Base-by-base conservation (phyloP, 2,888 invertebrate genomes). In the Margaritifera margaritifera region DNA sequence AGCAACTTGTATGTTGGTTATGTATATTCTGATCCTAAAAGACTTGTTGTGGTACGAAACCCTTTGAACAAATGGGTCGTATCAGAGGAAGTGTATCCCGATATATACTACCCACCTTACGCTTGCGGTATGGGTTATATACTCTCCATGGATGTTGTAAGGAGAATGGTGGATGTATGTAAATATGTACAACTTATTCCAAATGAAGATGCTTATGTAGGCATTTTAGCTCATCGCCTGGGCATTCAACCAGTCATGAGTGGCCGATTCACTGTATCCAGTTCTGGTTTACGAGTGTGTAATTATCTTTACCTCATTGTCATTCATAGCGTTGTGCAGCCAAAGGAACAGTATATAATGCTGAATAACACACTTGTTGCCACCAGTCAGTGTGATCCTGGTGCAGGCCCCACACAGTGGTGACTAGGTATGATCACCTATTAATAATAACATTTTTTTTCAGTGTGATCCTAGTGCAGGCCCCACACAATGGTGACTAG, bases 141-240 rank as follows among this genome's bases (percentile, higher is more conserved):
- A 0, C 31, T 89, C 25, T 87, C 88, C 4, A 59, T 60, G 24
- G 87, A 88, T 64, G 82, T 86, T 27, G 78, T 87, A 6, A 50
- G 71, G 20, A 72, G 71, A 62, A 65, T 89, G 25, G 75, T 85
- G 15, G 66, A 80, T n/a, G 71, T 76, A 24, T 81, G 85, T 64
- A 58, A 61, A n/a, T 80, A 77, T 64, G 68, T 85, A 18, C 62
- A 62, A 62, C 82, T 84, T 2, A 86, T 89, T 72, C 83, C 88
- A 6, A 88, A 86, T 66, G 89, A 89, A 72, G 89, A 89, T 75
- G 89, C 89, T 6, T 89, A 84, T 72, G 72, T 89, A 4, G 89
- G 89, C 1, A 79, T 87, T 15, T 73, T 89, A 27, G 74, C 86
- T 19, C 69, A 84, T 31, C 65, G 71, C 11, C 62, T 85, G n/a